Percentiles rank a stretch among this genome's conserved stretches.
Evolutionary conservation across 1,140 invertebrate genomes (phyloP).

Genomic region (Cyphomyrmex costatus): DNA sequence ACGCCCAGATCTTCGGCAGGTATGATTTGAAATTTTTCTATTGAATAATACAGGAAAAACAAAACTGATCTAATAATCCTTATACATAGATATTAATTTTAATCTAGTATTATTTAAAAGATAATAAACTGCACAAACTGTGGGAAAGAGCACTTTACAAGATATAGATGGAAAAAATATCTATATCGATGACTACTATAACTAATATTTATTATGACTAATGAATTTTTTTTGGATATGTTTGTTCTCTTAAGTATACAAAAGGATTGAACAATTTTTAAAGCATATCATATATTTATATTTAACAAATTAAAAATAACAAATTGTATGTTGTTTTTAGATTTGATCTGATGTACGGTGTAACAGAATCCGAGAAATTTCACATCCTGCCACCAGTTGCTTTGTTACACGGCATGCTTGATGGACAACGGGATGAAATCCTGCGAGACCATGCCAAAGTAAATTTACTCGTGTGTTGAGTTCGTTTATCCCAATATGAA

Average conservation of each 20-base stretch:
- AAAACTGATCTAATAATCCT: background rate
- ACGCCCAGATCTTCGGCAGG: constrained; percentile 91
- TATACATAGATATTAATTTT: background rate
- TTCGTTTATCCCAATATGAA: background rate
- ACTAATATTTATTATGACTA: constrained; percentile 8
- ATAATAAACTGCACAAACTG: too few relatives aligned
- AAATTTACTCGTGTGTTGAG: constrained; percentile 54
- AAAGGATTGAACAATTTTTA: background rate
- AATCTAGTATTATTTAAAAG: background rate
- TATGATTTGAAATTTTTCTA: constrained; percentile 77
- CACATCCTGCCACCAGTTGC: constrained; percentile 93
- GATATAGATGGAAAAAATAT: background rate
- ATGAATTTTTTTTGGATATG: background rate
- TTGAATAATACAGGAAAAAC: background rate
- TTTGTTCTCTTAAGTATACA: background rate
- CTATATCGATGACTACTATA: background rate
- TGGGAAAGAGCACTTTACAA: background rate
- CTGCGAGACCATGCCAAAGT: constrained; percentile 91
- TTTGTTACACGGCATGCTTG: constrained; percentile 92
- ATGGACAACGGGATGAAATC: constrained; percentile 92
- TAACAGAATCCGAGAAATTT: constrained; percentile 95
- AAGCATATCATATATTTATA: background rate
- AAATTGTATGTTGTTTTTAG: constrained; percentile 83
- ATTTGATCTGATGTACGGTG: constrained; percentile 95
- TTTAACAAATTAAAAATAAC: constrained; percentile 14